These are phyloP conservation scores for Chrysochloris asiatica DNA, from an alignment of 2,113 vertebrate genomes.

Conservation along the genomic window DNA sequence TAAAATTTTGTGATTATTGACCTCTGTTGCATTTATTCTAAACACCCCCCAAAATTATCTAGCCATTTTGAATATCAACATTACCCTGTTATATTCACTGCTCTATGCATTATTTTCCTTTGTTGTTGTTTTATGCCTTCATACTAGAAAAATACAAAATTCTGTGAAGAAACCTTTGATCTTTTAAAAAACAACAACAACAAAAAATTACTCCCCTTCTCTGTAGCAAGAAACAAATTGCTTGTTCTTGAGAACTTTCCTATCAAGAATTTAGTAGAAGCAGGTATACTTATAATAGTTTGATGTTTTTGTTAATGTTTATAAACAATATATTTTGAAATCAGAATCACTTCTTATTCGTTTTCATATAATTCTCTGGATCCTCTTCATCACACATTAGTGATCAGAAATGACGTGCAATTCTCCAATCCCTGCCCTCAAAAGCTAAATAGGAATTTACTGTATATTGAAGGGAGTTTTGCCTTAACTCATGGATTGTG, in stretches of 20 bases:
- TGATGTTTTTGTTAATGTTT: constrained; percentile 95
- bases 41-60: constrained; percentile 90
- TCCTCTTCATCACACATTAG: constrained; percentile 97
- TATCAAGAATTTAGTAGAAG: constrained; percentile 92
- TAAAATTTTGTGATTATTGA: constrained; percentile 96
- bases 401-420: constrained; percentile 96
- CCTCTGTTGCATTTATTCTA: constrained; percentile 97
- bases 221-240: constrained; percentile 92
- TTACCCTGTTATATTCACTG: constrained; percentile 96
- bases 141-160: constrained; percentile 93
- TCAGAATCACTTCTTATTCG: constrained; percentile 92
- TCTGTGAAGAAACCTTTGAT: constrained; percentile 89
- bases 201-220: too few relatives aligned
- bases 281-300: constrained; percentile 93
- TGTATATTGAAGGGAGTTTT: constrained; percentile 96
- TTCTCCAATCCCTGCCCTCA: constrained; percentile 91
- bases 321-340: constrained; percentile 91
- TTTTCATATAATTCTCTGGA: constrained; percentile 94
- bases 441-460: constrained; percentile 95
- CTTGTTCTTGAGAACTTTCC: constrained; percentile 91
- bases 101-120: constrained; percentile 95
- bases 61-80: constrained; percentile 93
- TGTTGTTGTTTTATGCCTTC: constrained; percentile 96
- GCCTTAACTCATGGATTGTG: constrained; percentile 94
- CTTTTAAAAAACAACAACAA: too few relatives aligned